These are phyloP conservation scores for Sylvia borin DNA, from an alignment of 2,797 vertebrate genomes.

Conservation along the genomic window DNA sequence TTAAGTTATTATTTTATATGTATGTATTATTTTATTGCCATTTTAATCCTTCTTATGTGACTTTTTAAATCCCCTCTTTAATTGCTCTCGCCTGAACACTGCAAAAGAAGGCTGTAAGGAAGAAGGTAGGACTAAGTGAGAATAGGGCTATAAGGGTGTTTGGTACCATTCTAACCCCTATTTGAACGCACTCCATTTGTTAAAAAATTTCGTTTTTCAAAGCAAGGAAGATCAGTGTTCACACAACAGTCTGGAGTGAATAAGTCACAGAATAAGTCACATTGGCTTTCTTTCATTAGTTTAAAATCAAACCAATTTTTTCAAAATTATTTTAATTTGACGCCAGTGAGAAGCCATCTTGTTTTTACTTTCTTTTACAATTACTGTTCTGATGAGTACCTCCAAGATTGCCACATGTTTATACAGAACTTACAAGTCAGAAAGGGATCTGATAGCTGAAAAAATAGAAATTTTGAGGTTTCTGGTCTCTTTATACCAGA, in stretches of 20 bases:
- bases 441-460: not conserved
- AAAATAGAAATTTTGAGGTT: not conserved
- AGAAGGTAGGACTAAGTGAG: not conserved
- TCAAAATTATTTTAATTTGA: not conserved
- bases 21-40: not conserved
- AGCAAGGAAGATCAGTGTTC: not conserved
- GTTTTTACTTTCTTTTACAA: not conserved
- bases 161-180: not conserved
- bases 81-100: not conserved
- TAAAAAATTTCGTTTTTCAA: not conserved
- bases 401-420: not conserved
- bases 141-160: not conserved
- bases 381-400: not conserved
- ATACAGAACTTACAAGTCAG: not conserved
- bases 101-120: not conserved
- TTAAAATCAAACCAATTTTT: not conserved
- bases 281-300: not conserved
- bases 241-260: not conserved
- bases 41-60: not conserved
- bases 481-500: not conserved
- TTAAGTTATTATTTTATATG: not conserved
- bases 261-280: not conserved
- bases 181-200: not conserved
- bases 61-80: not conserved
- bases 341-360: not conserved